Evolutionary conservation across 1,140 invertebrate species (phyloP).

Genomic region (Zaprionus lachaisei): DNA sequence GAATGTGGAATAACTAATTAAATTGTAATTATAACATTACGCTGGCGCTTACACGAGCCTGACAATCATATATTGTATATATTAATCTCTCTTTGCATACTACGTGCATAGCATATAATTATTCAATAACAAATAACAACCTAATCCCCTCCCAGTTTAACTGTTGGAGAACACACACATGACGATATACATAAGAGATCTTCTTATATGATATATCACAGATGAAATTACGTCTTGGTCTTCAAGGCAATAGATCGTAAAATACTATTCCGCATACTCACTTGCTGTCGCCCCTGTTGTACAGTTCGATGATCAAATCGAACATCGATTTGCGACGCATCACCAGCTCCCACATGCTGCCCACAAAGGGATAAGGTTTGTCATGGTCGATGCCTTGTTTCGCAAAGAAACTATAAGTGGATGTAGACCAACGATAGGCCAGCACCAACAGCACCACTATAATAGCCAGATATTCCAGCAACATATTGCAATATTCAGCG

Average conservation of each 20-base stretch:
- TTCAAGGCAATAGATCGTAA: conserved; percentile 10
- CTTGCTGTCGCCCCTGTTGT: conserved; percentile 57
- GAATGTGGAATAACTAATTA: neutral
- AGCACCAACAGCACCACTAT: conserved; percentile 43
- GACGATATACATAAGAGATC: neutral
- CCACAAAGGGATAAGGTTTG: conserved; percentile 66
- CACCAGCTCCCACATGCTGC: conserved; percentile 57
- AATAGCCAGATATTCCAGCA: conserved; percentile 59
- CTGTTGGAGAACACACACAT: neutral
- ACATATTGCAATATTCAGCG: conserved; percentile 46
- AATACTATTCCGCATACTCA: conserved; percentile 43
- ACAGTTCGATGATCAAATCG: conserved; percentile 64
- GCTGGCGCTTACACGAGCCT: neutral
- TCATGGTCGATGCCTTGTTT: conserved; percentile 56
- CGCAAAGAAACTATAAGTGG: conserved; percentile 71
- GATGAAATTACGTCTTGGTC: conserved; percentile 4
- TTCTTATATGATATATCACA: neutral
- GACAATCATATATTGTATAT: neutral
- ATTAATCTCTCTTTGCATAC: neutral
- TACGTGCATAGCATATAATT: neutral
- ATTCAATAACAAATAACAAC: neutral
- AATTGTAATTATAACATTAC: neutral
- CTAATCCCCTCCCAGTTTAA: neutral
- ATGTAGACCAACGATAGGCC: conserved; percentile 68
- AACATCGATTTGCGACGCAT: conserved; percentile 58